Evolutionary conservation across 64 coral and sea anemone genomes (phyloP).

Genomic region (Stylophora pistillata): DNA sequence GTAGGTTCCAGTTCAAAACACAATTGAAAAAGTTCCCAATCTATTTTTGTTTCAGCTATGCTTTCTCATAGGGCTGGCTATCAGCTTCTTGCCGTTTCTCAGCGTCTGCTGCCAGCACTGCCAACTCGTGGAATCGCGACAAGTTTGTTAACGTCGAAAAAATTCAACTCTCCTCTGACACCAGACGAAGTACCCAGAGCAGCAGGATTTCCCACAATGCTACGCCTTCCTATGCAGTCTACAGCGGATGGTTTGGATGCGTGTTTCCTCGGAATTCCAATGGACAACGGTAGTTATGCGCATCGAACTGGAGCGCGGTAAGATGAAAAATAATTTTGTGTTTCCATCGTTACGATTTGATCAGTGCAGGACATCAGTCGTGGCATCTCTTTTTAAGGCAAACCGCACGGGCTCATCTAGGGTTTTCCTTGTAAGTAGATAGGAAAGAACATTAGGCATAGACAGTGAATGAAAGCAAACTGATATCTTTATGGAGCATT

Average conservation of each 20-base stretch:
- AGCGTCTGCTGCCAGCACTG: not conserved
- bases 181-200: constrained; percentile 28
- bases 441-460: too few relatives aligned
- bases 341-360: not conserved
- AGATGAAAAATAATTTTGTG: not conserved
- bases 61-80: not conserved
- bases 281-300: constrained; percentile 8
- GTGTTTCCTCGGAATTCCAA: constrained; percentile 36
- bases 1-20: too few relatives aligned
- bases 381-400: too few relatives aligned
- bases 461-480: too few relatives aligned
- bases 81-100: not conserved
- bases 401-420: too few relatives aligned
- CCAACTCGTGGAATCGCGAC: not conserved
- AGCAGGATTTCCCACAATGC: constrained; percentile 23
- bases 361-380: not conserved
- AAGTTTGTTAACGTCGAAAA: not conserved
- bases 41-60: not conserved
- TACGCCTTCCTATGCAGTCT: constrained; percentile 11
- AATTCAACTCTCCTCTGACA: constrained; percentile 19
- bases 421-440: too few relatives aligned
- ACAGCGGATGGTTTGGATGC: constrained; percentile 42
- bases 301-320: constrained; percentile 38
- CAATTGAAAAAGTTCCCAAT: too few relatives aligned
- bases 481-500: too few relatives aligned